Conservation (phyloP, 2,797 vertebrate genomes). For the Vespertilio murinus region DNA sequence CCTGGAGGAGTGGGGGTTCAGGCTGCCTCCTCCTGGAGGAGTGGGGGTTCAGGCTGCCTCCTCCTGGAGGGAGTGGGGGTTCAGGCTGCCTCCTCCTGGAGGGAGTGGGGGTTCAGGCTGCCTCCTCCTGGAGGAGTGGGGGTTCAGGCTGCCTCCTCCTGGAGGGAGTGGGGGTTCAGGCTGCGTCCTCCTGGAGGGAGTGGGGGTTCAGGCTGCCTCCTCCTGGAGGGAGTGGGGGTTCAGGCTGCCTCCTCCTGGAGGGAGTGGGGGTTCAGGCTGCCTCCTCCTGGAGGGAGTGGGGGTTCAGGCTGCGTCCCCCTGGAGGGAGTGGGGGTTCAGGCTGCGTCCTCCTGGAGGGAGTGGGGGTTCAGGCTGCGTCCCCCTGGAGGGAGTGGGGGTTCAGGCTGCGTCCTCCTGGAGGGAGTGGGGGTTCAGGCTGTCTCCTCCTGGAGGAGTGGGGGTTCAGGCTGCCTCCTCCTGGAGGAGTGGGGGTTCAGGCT, state of each 20-base stretch:
- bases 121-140: rapidly evolving
- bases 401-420: too few species aligned
- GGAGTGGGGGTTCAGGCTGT: neutral
- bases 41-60: neutral
- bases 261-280: rapidly evolving
- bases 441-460: neutral
- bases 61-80: rapidly evolving
- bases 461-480: neutral
- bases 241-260: neutral
- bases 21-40: too few species aligned
- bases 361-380: neutral
- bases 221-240: neutral
- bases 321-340: rapidly evolving
- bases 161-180: neutral
- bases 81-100: neutral
- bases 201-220: neutral
- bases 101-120: neutral
- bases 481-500: neutral
- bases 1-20: rapidly evolving
- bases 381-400: rapidly evolving
- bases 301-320: neutral
- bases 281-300: neutral
- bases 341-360: rapidly evolving
- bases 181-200: rapidly evolving
- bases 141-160: too few species aligned